Evolutionary conservation across 2,113 vertebrate genomes (phyloP).

Genomic region (Carassius gibelio): DNA sequence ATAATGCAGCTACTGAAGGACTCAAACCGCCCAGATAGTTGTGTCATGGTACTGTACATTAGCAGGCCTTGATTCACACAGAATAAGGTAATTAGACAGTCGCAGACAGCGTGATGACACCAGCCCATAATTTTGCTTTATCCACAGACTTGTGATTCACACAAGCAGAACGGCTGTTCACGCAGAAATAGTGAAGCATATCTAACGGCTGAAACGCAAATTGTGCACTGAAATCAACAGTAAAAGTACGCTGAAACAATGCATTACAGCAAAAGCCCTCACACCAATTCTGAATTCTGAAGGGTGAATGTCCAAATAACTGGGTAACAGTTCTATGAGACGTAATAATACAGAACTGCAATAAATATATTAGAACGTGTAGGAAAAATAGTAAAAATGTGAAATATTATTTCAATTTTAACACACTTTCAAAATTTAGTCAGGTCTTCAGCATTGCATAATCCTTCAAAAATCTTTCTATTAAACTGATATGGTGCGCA

Average conservation of each 20-base stretch:
- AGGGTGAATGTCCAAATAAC: too few relatives aligned
- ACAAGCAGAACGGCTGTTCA: slow-evolving; percentile 7
- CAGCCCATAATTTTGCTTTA: slow-evolving; percentile 17
- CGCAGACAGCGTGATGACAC: background rate
- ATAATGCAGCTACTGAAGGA: background rate
- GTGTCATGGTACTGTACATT: background rate
- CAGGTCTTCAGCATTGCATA: background rate
- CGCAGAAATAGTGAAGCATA: slow-evolving; percentile 4
- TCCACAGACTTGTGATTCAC: slow-evolving; percentile 23
- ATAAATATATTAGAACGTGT: background rate
- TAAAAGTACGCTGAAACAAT: background rate
- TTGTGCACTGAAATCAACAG: background rate
- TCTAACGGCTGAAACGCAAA: background rate
- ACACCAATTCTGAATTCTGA: too few relatives aligned
- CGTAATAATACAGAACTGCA: too few relatives aligned
- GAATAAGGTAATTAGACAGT: slow-evolving; percentile 16
- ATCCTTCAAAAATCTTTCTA: background rate
- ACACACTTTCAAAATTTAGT: background rate
- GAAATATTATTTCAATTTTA: background rate
- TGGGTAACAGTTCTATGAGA: too few relatives aligned
- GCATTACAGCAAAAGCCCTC: background rate
- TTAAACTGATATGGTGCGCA: background rate
- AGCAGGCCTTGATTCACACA: slow-evolving; percentile 11
- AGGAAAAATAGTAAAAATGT: background rate
- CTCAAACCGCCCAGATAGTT: background rate